phyloP scores from a whole-genome alignment of 2,797 vertebrate genomes.

The Oreonectes daqikongensis region DNA sequence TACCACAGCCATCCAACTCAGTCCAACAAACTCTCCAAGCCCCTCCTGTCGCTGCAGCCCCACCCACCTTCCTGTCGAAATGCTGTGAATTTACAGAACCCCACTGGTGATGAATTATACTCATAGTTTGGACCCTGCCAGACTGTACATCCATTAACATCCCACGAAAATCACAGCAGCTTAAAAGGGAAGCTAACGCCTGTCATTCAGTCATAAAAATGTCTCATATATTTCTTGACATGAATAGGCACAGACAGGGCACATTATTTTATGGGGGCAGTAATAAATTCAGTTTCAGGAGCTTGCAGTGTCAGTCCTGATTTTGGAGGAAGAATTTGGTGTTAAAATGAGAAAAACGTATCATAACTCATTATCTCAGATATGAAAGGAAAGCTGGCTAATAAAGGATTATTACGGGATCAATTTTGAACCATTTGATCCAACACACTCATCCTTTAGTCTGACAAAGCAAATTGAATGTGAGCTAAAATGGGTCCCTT shows the following conservation, averaged over 20 bases:
- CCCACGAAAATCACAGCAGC: neutral
- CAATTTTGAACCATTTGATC: conserved; percentile 6
- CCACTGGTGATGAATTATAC: conserved; percentile 3
- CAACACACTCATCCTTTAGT: neutral
- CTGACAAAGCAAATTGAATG: neutral
- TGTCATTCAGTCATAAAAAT: neutral
- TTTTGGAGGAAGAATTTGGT: conserved; percentile 5
- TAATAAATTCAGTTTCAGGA: neutral
- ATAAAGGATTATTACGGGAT: conserved; percentile 2
- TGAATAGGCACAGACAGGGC: neutral
- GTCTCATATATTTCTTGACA: neutral
- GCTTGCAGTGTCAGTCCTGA: neutral
- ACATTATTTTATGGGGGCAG: neutral
- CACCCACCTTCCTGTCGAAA: conserved; percentile 48
- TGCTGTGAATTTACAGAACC: conserved; percentile 10
- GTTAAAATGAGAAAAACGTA: conserved; percentile 2
- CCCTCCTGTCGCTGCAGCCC: conserved; percentile 83
- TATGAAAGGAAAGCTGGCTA: conserved; percentile 22
- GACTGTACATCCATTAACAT: no score
- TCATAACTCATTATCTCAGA: neutral
- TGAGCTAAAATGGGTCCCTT: neutral
- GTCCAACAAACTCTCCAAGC: conserved; percentile 84
- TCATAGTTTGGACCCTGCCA: neutral
- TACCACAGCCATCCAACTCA: conserved; percentile 89
- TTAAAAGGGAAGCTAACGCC: neutral